Percentiles rank a stretch among this genome's conserved stretches.
Evolutionary conservation across 2,888 invertebrate species (phyloP).

Genomic region (Melipona beecheii): DNA sequence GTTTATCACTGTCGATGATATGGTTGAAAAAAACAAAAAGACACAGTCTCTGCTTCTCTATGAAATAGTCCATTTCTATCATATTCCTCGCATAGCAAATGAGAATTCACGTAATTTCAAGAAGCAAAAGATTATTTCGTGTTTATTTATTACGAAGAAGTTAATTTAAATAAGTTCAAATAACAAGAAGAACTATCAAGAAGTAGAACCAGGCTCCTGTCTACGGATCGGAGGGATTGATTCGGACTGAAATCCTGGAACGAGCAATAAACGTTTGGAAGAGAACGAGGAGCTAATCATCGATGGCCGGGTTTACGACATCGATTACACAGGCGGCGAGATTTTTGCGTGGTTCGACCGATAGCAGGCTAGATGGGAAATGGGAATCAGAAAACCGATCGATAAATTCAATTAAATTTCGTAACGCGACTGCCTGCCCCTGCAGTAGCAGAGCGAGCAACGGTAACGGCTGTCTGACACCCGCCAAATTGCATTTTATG

Average conservation of each 20-base stretch:
- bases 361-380: slow-evolving; percentile 66
- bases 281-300: slow-evolving; percentile 46
- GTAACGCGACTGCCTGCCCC: slow-evolving; percentile 74
- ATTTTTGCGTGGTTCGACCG: slow-evolving; percentile 56
- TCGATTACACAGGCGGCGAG: slow-evolving; percentile 60
- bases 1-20: background rate
- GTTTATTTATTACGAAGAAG: too few relatives aligned
- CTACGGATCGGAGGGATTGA: background rate
- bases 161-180: too few relatives aligned
- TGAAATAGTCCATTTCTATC: too few relatives aligned
- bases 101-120: too few relatives aligned
- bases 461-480: slow-evolving; percentile 68
- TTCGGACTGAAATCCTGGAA: background rate
- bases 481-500: slow-evolving; percentile 79
- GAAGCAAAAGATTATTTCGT: too few relatives aligned
- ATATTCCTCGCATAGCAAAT: too few relatives aligned
- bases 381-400: slow-evolving; percentile 80
- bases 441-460: slow-evolving; percentile 59
- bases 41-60: too few relatives aligned
- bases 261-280: background rate
- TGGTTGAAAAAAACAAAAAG: background rate
- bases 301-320: slow-evolving; percentile 58
- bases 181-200: too few relatives aligned
- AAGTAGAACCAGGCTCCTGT: background rate
- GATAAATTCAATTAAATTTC: slow-evolving; percentile 83